Percentiles rank a stretch among this genome's conserved stretches.
phyloP scores from a whole-genome alignment of 1,140 invertebrate genomes.

The Varroa destructor region DNA sequence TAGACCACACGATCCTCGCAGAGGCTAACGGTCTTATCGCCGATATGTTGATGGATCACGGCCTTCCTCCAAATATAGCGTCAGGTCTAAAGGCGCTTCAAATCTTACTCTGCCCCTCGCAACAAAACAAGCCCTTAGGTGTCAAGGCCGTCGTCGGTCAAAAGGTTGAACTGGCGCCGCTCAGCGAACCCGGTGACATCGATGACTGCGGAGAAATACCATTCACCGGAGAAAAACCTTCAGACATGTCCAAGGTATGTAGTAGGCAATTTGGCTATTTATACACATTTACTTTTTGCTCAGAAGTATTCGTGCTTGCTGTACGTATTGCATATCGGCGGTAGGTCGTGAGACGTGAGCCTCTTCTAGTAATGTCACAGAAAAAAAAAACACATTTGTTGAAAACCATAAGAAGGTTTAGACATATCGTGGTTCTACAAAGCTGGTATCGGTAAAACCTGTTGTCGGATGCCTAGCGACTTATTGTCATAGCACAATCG shows the following conservation, averaged over 20 bases:
- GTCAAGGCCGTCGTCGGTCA: conserved; percentile 12
- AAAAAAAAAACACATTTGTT: too few species aligned
- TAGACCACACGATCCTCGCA: conserved; percentile 44
- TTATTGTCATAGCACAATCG: too few species aligned
- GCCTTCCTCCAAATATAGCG: conserved; percentile 40
- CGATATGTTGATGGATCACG: conserved; percentile 46
- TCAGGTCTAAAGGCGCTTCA: conserved; percentile 36
- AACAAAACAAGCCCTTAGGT: conserved; percentile 6
- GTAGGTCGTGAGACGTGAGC: too few species aligned
- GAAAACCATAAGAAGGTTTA: too few species aligned
- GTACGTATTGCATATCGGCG: too few species aligned
- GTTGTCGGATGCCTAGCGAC: too few species aligned
- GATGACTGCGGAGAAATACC: conserved; percentile 46
- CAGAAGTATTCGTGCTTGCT: too few species aligned
- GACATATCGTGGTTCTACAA: too few species aligned
- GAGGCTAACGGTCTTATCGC: conserved; percentile 48
- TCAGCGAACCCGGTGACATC: conserved; percentile 21
- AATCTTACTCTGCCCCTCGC: conserved; percentile 17
- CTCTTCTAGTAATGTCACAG: too few species aligned
- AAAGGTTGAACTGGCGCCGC: conserved; percentile 26
- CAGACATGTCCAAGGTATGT: conserved; percentile 35
- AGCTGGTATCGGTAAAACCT: too few species aligned
- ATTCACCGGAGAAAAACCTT: conserved; percentile 46
- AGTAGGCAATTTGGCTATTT: too few species aligned
- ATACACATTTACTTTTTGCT: too few species aligned